Evolutionary conservation across 2,113 vertebrate genomes (phyloP), one percentile per base, ranked within the genome.

Genomic region (Bagarius yarrelli): DNA sequence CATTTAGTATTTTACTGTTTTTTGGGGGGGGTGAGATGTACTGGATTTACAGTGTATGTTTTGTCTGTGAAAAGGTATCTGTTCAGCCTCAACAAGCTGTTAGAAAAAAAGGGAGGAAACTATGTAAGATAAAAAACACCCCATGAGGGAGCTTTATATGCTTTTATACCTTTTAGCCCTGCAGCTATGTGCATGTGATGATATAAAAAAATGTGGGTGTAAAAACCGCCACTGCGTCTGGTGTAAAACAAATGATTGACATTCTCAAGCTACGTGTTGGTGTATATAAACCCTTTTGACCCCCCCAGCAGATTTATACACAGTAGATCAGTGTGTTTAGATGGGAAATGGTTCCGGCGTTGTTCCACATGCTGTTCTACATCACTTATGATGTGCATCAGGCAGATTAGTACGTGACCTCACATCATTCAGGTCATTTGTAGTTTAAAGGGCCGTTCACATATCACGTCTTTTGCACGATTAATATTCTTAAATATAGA

Each of bases 91-190:
- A 53, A 27, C 30, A 72, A 72, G 47, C 70, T 72, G 9, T 13
- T 53, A 21, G 25, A 18, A 72, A 55, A 55, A 73, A 55, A 53
- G 50, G 32, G 50, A 73, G 50, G 50, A 18, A 73, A 34, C 50
- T 73, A 73, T 34, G 18, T 73, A 27, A 34, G 11, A 55, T 73
- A 55, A 73, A 55, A 73, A 73, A 73, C 70, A 73, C 50, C 23
- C 50, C 50, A 73, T 73, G 70, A 55, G 27, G 70, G 19, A 53
- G 52, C 70, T 55, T 73, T 55, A 55, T 55, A 55, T 23, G 70
- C 27, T 55, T 73, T 55, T 73, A 32, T 55, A 73, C 50, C 70
- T 55, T 55, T 73, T 55, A 55, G 70, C 70, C 50, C 70, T 34
- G 50, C 27, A 55, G 52, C 50, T 23, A 21, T 23, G 19, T 14